Evolutionary conservation across 2,888 invertebrate species (phyloP).

Genomic region (Nymphalis polychloros): DNA sequence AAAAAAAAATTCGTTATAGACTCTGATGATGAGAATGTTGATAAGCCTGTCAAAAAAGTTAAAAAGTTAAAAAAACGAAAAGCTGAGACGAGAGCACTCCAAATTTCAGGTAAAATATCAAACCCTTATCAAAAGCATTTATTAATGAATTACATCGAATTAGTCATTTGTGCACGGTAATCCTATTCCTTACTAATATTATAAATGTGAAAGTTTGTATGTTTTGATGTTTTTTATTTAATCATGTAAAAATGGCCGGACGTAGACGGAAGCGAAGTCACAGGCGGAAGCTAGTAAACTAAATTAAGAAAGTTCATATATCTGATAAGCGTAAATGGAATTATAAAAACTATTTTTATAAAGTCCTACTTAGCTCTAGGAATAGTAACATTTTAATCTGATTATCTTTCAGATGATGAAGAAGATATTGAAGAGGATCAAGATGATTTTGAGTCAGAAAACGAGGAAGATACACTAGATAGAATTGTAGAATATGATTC

Average conservation of each 20-base stretch:
- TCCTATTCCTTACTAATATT: too few relatives aligned
- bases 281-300: too few relatives aligned
- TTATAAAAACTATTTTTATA: background rate
- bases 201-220: too few relatives aligned
- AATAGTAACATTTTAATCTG: background rate
- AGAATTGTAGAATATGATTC: slow-evolving; percentile 88
- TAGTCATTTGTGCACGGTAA: background rate
- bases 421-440: slow-evolving; percentile 50
- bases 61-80: slow-evolving; percentile 69
- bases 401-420: slow-evolving; percentile 58
- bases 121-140: background rate
- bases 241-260: too few relatives aligned
- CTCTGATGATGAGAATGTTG: slow-evolving; percentile 67
- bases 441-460: slow-evolving; percentile 54
- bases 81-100: slow-evolving; percentile 45
- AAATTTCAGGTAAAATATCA: slow-evolving; percentile 63
- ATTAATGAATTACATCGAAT: background rate
- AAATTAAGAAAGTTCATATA: too few relatives aligned
- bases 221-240: too few relatives aligned
- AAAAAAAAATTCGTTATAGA: slow-evolving; percentile 71
- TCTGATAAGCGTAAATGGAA: too few relatives aligned
- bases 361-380: background rate
- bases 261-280: too few relatives aligned
- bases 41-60: slow-evolving; percentile 48
- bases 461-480: slow-evolving; percentile 54